phyloP scores from a whole-genome alignment of 2,113 vertebrate genomes.

The Tapirus terrestris region DNA sequence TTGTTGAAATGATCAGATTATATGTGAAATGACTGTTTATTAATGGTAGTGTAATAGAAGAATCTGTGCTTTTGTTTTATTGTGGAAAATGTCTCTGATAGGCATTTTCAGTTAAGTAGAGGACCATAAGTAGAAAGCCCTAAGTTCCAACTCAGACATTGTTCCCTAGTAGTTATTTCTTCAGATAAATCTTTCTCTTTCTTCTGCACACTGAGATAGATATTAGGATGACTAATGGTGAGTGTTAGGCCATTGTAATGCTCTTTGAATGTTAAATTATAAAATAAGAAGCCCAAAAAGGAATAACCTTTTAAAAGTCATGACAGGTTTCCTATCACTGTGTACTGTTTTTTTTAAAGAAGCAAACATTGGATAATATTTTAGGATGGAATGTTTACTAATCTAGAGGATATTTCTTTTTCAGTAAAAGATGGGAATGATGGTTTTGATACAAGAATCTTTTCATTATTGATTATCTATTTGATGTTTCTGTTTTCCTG shows the following conservation, averaged over 20 bases:
- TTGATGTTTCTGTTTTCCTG: background rate
- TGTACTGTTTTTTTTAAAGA: conserved; percentile 26
- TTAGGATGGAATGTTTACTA: conserved; percentile 49
- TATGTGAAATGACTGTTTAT: background rate
- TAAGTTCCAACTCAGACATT: background rate
- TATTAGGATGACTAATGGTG: background rate
- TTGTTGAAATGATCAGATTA: conserved; percentile 8
- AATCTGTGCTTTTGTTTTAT: background rate
- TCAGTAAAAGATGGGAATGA: background rate
- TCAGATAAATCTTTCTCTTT: background rate
- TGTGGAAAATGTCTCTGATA: background rate
- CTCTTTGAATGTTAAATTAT: conserved; percentile 51
- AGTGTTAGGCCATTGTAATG: background rate
- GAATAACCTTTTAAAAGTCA: background rate
- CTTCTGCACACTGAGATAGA: background rate
- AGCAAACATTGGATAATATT: background rate
- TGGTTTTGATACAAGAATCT: conserved; percentile 1
- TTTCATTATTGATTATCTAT: conserved; percentile 24
- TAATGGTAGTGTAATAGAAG: background rate
- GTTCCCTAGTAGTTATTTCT: background rate
- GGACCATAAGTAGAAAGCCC: background rate
- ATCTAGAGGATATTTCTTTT: conserved; percentile 27
- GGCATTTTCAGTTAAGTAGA: background rate
- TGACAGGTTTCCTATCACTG: background rate
- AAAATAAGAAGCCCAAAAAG: background rate